A percentile compares a stretch with the other conserved stretches of the same genome.
phyloP scores from a whole-genome alignment of 1,140 invertebrate genomes.

The Apis laboriosa region DNA sequence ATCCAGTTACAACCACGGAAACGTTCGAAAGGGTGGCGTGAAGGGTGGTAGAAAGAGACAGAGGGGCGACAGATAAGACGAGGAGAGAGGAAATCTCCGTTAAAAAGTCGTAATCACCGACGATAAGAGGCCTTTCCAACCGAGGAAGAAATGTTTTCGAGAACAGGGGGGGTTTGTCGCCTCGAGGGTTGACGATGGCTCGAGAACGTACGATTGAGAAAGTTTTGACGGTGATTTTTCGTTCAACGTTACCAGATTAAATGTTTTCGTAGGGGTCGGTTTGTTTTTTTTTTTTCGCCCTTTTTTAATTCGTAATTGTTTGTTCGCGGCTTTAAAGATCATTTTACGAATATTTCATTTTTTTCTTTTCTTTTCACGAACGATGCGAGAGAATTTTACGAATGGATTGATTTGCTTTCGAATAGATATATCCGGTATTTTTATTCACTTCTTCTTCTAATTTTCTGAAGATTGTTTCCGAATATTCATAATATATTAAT shows the following conservation, averaged over 20 bases:
- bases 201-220: neutral
- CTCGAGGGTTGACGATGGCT: neutral
- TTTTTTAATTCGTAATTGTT: neutral
- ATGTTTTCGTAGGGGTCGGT: neutral
- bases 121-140: constrained; percentile 62
- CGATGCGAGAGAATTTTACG: neutral
- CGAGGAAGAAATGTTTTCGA: constrained; percentile 63
- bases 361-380: neutral
- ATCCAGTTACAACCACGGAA: constrained; percentile 53
- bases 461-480: too few relatives aligned
- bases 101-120: constrained; percentile 74
- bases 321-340: neutral
- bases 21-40: constrained; percentile 33
- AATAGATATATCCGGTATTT: too few relatives aligned
- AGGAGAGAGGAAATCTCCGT: constrained; percentile 60
- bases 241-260: neutral
- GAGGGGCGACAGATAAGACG: constrained; percentile 44
- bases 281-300: neutral
- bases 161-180: neutral
- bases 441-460: too few relatives aligned
- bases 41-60: constrained; percentile 11
- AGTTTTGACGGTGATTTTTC: constrained; percentile 12
- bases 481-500: too few relatives aligned
- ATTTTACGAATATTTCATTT: neutral
- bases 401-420: neutral